A percentile compares a stretch with the other conserved stretches of the same genome.
Conservation (phyloP, 2,888 invertebrate genomes). For the Agrochola circellaris region DNA sequence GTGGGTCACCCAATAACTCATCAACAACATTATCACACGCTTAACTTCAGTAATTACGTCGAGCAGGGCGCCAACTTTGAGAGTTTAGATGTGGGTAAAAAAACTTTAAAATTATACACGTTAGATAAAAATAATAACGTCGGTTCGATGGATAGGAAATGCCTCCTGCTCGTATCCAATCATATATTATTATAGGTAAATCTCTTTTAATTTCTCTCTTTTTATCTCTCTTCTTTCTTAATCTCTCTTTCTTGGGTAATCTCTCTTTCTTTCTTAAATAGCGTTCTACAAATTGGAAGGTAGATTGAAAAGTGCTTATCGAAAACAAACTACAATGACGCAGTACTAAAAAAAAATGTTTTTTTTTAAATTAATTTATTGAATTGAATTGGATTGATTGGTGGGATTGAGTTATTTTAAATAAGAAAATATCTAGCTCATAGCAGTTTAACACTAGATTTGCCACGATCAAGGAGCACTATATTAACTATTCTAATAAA, state of each 20-base stretch:
- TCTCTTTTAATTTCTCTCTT: too few species aligned
- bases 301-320: neutral
- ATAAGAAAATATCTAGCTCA: too few species aligned
- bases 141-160: neutral
- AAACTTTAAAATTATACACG: neutral
- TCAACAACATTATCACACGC: conserved; percentile 53
- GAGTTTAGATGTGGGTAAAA: conserved; percentile 23
- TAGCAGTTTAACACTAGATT: neutral
- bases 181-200: neutral
- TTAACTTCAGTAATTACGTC: conserved; percentile 46
- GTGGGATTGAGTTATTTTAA: too few species aligned
- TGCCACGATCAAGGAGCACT: neutral
- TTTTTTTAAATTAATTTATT: too few species aligned
- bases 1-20: conserved; percentile 58
- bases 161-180: neutral
- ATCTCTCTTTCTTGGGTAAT: too few species aligned
- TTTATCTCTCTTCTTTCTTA: too few species aligned
- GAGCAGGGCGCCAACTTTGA: conserved; percentile 15
- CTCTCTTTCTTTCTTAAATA: too few species aligned
- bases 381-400: too few species aligned
- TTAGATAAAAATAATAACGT: neutral
- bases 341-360: too few species aligned
- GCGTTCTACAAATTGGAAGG: too few species aligned
- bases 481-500: neutral
- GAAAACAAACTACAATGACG: neutral